Conservation (phyloP, 2,888 invertebrate species). For the Ectropis crepuscularia region DNA sequence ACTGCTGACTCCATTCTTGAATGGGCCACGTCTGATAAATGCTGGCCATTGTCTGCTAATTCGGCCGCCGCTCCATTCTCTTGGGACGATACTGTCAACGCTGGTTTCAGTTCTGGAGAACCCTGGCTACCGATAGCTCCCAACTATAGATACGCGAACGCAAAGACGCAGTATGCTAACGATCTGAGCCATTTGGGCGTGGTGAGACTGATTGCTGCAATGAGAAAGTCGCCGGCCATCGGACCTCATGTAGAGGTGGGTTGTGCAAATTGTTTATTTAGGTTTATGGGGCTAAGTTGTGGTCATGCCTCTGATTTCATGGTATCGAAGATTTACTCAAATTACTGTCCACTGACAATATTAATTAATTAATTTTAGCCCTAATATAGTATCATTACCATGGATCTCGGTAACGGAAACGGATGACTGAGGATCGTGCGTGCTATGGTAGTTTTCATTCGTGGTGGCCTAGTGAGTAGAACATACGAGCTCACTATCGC, state of each 20-base stretch:
- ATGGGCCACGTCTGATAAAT: slow-evolving; percentile 73
- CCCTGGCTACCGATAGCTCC: slow-evolving; percentile 89
- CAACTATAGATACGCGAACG: slow-evolving; percentile 86
- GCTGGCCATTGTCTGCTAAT: slow-evolving; percentile 71
- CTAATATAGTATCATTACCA: too few relatives aligned
- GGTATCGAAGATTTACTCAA: too few relatives aligned
- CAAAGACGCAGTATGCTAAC: slow-evolving; percentile 81
- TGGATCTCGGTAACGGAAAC: too few relatives aligned
- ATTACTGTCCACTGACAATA: too few relatives aligned
- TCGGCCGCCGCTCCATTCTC: slow-evolving; percentile 70
- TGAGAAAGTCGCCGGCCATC: slow-evolving; percentile 74
- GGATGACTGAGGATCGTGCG: too few relatives aligned
- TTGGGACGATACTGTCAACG: slow-evolving; percentile 77
- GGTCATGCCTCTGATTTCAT: too few relatives aligned
- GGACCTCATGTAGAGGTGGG: slow-evolving; percentile 74
- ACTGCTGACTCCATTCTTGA: slow-evolving; percentile 81
- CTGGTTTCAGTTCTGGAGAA: slow-evolving; percentile 79
- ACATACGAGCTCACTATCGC: too few relatives aligned
- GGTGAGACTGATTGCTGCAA: slow-evolving; percentile 66
- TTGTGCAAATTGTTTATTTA: neutral
- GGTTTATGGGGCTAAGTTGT: neutral
- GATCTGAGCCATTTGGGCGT: slow-evolving; percentile 79
- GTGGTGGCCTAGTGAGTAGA: too few relatives aligned
- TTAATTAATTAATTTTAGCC: too few relatives aligned
- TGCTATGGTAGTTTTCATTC: too few relatives aligned